Evolutionary conservation across 2,888 invertebrate genomes (phyloP).

Genomic region (Cataglyphis livida): DNA sequence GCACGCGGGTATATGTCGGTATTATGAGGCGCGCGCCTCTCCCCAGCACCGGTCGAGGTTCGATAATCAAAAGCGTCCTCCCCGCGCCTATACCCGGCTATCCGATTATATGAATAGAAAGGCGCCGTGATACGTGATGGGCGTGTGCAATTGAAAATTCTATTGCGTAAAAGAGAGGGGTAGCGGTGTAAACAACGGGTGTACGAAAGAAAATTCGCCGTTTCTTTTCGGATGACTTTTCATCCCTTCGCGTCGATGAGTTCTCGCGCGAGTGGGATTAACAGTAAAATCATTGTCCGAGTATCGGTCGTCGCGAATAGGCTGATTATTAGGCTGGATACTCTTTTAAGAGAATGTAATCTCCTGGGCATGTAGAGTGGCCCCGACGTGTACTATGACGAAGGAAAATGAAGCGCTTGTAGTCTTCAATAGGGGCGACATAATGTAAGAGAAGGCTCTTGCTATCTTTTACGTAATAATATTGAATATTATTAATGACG

Average conservation of each 20-base stretch:
- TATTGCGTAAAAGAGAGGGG: constrained; percentile 78
- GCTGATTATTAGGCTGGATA: constrained; percentile 20
- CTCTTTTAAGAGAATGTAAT: constrained; percentile 48
- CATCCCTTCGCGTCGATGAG: constrained; percentile 17
- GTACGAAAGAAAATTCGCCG: constrained; percentile 73
- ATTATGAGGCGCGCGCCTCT: constrained; percentile 72
- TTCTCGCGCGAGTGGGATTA: constrained; percentile 31
- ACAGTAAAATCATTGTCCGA: constrained; percentile 40
- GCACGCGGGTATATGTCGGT: constrained; percentile 74
- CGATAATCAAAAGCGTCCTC: constrained; percentile 81
- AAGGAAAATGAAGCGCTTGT: constrained; percentile 49
- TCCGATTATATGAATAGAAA: constrained; percentile 82
- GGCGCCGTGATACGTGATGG: constrained; percentile 81
- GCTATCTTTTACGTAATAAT: constrained; percentile 49
- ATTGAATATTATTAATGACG: constrained; percentile 56
- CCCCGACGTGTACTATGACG: constrained; percentile 33
- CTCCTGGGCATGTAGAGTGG: constrained; percentile 10
- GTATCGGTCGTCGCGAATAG: constrained; percentile 38
- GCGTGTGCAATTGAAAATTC: constrained; percentile 81
- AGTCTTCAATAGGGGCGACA: constrained; percentile 49
- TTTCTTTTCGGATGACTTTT: constrained; percentile 65
- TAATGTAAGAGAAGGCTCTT: constrained; percentile 38
- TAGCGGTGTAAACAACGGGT: constrained; percentile 52
- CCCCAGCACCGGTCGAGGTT: constrained; percentile 67
- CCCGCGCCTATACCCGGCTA: constrained; percentile 61